Evolutionary conservation across 1,140 invertebrate species (phyloP), one percentile per base, ranked within the genome.

Genomic region (Meloidogyne floridensis): DNA sequence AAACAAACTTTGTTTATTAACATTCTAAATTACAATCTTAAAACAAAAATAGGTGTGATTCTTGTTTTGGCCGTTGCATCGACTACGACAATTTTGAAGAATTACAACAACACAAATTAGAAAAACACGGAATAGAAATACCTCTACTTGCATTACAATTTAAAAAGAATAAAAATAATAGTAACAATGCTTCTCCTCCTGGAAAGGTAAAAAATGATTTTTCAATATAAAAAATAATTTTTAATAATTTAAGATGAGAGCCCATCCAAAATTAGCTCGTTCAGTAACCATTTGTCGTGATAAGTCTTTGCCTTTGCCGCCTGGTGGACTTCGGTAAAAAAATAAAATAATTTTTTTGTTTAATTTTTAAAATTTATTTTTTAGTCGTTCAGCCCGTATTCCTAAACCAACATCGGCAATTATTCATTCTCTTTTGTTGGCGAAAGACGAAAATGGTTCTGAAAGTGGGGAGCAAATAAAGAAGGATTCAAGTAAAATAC

Each of bases 381-480:
- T 51, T 32, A 79, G 77, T 79, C 77, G 77, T 7, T 79, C 77
- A n/a, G 65, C 77, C n/a, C 56, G 77, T n/a, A 69, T 79, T 42
- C 65, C 54, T 6, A 79, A 70, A 72, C 77, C 77, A 51, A 71
- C 77, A 51, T 69, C 77, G 1, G 77, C 77, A 69, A 20, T 79
- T 10, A 20, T 79, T 65, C 77, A 79, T 43, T 79, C 77, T 32
- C 20, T 79, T 43, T 9, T 72, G 10, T 53, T n/a, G 8, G 65
- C 77, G 5, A 79, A 79, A 42, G 77, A 79, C 32, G 18, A 71
- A 20, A n/a, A 4, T n/a, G 72, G 20, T 51, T 51, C 6, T 74
- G 72, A 74, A 7, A 18, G 1, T 32, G 72, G 3, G n/a, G 18
- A 74, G 20, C 43, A 51, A 54, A 15, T 6, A 7, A 65, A 65